A percentile compares a stretch with the other conserved stretches of the same genome.
Evolutionary conservation across 2,888 invertebrate genomes (phyloP).

Genomic region (Lasioglossum malachurum): DNA sequence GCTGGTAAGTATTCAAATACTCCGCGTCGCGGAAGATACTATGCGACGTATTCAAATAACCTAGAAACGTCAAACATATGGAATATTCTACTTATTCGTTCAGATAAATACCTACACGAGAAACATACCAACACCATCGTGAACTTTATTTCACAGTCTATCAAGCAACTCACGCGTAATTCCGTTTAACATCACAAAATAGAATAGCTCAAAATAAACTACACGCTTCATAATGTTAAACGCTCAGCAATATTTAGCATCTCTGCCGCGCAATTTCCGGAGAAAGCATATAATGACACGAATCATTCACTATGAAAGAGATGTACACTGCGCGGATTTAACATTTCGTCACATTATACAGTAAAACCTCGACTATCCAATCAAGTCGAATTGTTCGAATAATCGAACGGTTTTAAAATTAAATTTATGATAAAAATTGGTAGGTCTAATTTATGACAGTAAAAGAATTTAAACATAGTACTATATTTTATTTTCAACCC

Average conservation of each 20-base stretch:
- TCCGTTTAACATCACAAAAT: background rate
- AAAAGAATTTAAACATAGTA: too few species aligned
- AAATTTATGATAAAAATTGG: too few species aligned
- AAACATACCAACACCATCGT: background rate
- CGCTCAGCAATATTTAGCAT: background rate
- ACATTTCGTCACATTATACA: background rate
- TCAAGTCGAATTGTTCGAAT: too few species aligned
- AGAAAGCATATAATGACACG: background rate
- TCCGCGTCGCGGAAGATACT: background rate
- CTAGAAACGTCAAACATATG: background rate
- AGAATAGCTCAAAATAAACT: background rate
- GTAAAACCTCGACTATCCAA: too few species aligned
- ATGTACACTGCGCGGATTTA: background rate
- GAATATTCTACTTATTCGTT: slow-evolving; percentile 11
- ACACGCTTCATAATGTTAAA: background rate
- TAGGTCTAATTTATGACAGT: too few species aligned
- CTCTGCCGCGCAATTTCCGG: background rate
- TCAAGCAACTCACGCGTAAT: background rate
- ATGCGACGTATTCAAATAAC: slow-evolving; percentile 2
- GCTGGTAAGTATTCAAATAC: slow-evolving; percentile 1
- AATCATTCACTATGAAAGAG: background rate
- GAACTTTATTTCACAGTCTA: slow-evolving; percentile 1
- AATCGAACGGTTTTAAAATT: too few species aligned
- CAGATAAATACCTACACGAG: background rate
- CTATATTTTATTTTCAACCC: too few species aligned